A percentile compares a stretch with the other conserved stretches of the same genome.
phyloP scores from a whole-genome alignment of 2,888 invertebrate species.

The Tachina grossa region DNA sequence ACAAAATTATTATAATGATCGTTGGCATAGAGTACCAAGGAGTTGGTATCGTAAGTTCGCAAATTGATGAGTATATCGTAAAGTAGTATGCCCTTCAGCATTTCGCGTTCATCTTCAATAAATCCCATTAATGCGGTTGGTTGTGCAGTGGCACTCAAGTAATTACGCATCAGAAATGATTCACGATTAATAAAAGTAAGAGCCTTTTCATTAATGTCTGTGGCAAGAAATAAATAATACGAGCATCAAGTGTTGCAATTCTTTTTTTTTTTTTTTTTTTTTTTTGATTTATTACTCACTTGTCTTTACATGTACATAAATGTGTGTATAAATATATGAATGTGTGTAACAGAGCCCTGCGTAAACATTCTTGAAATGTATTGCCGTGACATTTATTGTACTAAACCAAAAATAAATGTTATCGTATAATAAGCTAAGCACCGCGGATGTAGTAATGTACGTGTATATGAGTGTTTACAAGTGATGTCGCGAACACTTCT shows the following conservation, averaged over 20 bases:
- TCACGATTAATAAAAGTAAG: conserved; percentile 93
- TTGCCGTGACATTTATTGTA: no score
- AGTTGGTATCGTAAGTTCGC: conserved; percentile 91
- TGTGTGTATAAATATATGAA: neutral
- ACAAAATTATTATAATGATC: conserved; percentile 97
- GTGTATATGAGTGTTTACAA: no score
- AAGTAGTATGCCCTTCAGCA: conserved; percentile 89
- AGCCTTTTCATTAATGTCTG: conserved; percentile 95
- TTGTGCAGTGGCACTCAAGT: conserved; percentile 85
- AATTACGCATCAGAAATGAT: conserved; percentile 91
- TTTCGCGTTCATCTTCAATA: conserved; percentile 84
- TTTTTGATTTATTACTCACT: conserved; percentile 15
- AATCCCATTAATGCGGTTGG: conserved; percentile 69
- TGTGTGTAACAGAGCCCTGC: neutral
- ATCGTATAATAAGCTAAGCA: no score
- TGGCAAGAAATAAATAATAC: conserved; percentile 43
- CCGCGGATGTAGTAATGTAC: no score
- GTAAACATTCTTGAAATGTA: no score
- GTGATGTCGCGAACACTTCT: no score
- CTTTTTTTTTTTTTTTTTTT: neutral
- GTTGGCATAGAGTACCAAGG: conserved; percentile 94
- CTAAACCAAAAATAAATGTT: no score
- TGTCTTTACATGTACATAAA: neutral
- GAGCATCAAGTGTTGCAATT: conserved; percentile 11
- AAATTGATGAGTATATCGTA: conserved; percentile 94